Evolutionary conservation across 2,113 vertebrate genomes (phyloP), one percentile per base, ranked within the genome.

Genomic region (Micronisus gabar): DNA sequence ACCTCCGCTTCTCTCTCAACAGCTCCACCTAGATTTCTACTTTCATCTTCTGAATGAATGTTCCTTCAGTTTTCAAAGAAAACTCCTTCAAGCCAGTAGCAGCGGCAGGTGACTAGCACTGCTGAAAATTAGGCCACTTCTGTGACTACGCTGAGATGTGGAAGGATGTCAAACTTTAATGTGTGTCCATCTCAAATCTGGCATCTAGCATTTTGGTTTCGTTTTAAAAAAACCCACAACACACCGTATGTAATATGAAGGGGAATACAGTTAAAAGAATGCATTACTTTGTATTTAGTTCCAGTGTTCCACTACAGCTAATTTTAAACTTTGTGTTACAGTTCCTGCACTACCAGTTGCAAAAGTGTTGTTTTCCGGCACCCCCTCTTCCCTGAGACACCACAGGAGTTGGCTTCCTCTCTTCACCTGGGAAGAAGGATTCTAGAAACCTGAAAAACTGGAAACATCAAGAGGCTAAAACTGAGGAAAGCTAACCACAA

Each of bases 311-410:
- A 86, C 38, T 38, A 78, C 67, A 85, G 84, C 88, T 97, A 40
- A 95, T 80, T 72, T n/a, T 73, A 12, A 89, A 79, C 93, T 97
- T 89, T 97, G 58, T 86, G 9, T 97, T 97, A 52, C 97, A 98
- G 98, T 61, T 96, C 91, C 88, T 26, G 66, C 53, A 17, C 68
- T 62, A 45, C 89, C 94, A 58, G 52, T 76, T 48, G 55, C 50
- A 22, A 3, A 45, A 65, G 20, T 9, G 66, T 29, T 55, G 70
- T 25, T 68, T 86, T 94, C 93, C 38, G 7, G 87, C 81, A 58
- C 50, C 38, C 8, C 12, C 21, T 70, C 78, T 66, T 70, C 78
- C 76, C 65, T n/a, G 72, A 93, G 95, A 82, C 25, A 83, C 65
- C 29, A 2, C 20, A 0, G 68, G 79, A 95, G 84, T 58, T 76